Evolutionary conservation across 2,888 invertebrate species (phyloP).

Genomic region (Watsonalla binaria): DNA sequence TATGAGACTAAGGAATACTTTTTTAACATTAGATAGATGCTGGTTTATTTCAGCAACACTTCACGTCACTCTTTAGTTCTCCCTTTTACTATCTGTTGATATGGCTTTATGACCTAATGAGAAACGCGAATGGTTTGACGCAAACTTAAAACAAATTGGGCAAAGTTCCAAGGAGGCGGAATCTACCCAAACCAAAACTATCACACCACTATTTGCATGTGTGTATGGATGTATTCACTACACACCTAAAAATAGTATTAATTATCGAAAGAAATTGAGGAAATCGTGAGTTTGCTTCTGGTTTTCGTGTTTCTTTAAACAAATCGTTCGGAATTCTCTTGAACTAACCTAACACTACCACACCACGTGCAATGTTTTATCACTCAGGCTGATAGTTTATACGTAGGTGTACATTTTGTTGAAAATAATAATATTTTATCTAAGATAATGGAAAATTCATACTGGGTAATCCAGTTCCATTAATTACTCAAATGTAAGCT

Average conservation of each 20-base stretch:
- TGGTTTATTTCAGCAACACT: no score
- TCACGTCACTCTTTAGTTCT: background rate
- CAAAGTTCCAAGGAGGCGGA: slow-evolving; percentile 48
- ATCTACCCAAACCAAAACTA: slow-evolving; percentile 34
- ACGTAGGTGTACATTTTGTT: no score
- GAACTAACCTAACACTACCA: slow-evolving; percentile 3
- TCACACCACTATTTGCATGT: slow-evolving; percentile 14
- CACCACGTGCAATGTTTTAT: no score
- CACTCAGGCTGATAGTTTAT: no score
- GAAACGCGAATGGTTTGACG: slow-evolving; percentile 57
- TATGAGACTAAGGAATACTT: no score
- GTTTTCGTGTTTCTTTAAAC: slow-evolving; percentile 7
- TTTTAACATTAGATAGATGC: no score
- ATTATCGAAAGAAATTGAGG: background rate
- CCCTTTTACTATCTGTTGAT: slow-evolving; percentile 8
- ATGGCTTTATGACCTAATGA: slow-evolving; percentile 36
- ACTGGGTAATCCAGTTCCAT: background rate
- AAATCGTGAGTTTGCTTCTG: no score
- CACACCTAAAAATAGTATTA: background rate
- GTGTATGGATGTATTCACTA: slow-evolving; percentile 6
- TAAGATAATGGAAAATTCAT: no score
- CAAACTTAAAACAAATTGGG: slow-evolving; percentile 53
- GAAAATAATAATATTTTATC: no score
- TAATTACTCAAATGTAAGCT: slow-evolving; percentile 4
- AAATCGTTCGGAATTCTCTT: slow-evolving; percentile 8